A percentile compares a stretch with the other conserved stretches of the same genome.
phyloP scores from a whole-genome alignment of 2,113 vertebrate genomes.

The Varanus komodoensis region DNA sequence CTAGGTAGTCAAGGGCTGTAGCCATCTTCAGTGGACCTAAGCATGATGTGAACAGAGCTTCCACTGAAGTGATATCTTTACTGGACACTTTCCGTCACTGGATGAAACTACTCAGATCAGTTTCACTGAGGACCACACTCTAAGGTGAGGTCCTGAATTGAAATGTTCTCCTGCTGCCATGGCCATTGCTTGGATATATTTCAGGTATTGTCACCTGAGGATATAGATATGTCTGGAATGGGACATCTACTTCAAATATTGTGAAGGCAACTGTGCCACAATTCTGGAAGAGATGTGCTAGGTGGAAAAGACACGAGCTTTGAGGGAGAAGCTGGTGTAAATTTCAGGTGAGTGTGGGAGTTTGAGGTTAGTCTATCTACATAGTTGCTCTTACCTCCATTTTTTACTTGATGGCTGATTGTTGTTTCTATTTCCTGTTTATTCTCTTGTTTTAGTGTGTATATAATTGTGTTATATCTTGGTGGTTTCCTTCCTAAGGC shows the following conservation, averaged over 20 bases:
- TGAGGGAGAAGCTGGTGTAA: neutral
- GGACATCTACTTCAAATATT: neutral
- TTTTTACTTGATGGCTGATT: neutral
- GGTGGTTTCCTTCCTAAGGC: rapidly evolving
- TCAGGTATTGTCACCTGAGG: neutral
- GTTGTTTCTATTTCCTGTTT: neutral
- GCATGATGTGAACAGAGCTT: too few species aligned
- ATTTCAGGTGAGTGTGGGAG: neutral
- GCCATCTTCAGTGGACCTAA: too few species aligned
- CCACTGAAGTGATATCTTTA: too few species aligned
- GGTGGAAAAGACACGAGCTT: neutral
- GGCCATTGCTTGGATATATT: neutral
- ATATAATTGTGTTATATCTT: neutral
- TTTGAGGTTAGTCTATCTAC: neutral
- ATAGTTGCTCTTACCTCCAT: neutral
- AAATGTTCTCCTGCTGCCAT: neutral
- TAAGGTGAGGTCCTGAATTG: neutral
- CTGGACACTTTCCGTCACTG: neutral
- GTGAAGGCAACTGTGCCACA: neutral
- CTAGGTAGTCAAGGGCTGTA: too few species aligned
- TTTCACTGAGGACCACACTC: neutral
- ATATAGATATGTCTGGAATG: neutral
- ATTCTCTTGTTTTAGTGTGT: neutral
- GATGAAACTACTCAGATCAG: neutral
- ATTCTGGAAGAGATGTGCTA: neutral